Evolutionary conservation across 2,113 vertebrate genomes (phyloP), one percentile per base, ranked within the genome.

Genomic region (Geococcyx californianus): DNA sequence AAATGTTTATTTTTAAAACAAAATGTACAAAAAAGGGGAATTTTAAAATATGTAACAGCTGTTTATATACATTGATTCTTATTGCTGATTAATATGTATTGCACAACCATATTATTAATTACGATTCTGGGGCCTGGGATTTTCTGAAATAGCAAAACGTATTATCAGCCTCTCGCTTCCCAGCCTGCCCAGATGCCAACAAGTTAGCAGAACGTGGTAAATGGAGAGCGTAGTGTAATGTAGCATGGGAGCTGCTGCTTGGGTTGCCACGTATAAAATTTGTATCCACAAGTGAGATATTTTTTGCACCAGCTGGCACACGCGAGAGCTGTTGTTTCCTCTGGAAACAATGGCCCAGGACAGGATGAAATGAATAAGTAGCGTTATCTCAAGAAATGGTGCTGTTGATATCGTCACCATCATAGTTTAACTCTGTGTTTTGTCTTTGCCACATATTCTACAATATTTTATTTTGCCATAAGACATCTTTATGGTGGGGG

Each of bases 1-100:
- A 98, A 98, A 98, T 98, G 97, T 98, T 97, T 98, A 98, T 98
- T 99, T 98, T 99, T 98, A 98, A 84, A 94, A 96, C 66, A 87
- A 98, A 98, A 97, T 98, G 98, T 98, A 98, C 97, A 98, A 98
- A 98, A 98, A 98, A 97, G 98, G 98, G 98, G 98, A 98, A 98
- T 98, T 98, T 98, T 97, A 98, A 97, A 98, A 97, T 97, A 98
- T 74, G 97, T 98, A 98, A 98, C 98, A 98, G 98, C 98, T 98
- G 98, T 98, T 98, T 98, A 97, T 98, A 98, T 98, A 98, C 96
- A 96, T 98, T 97, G 98, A 98, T 98, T 98, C 98, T 98, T 99
- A 98, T 97, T 98, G 98, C 98, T 98, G 99, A 99, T 98, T 98
- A 98, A 97, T 98, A 97, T 97, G 96, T 98, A 98, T 98, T 98